Evolutionary conservation across 2,888 invertebrate species (phyloP).

Genomic region (Sesia bembeciformis): DNA sequence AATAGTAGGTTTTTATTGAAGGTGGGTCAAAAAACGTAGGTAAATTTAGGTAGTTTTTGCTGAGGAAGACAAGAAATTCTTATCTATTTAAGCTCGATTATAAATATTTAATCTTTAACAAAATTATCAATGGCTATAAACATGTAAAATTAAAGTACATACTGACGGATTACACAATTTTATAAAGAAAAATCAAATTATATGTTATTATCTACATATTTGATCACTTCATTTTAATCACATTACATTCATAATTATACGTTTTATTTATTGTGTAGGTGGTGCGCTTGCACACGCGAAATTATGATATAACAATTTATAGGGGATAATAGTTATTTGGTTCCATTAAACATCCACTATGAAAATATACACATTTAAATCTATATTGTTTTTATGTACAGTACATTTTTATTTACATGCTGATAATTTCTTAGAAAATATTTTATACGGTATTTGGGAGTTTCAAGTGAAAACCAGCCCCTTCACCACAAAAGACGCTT

Average conservation of each 20-base stretch:
- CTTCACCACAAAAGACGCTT: no score
- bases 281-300: slow-evolving; percentile 7
- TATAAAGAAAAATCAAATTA: slow-evolving; percentile 2
- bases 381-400: slow-evolving; percentile 49
- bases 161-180: slow-evolving; percentile 3
- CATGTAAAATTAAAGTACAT: slow-evolving; percentile 6
- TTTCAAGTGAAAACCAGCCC: no score
- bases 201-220: slow-evolving; percentile 7
- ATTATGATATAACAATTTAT: slow-evolving; percentile 1
- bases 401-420: slow-evolving; percentile 38
- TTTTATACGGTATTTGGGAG: slow-evolving; percentile 2
- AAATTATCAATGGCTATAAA: neutral
- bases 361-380: slow-evolving; percentile 68
- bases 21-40: no score
- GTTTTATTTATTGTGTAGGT: slow-evolving; percentile 4
- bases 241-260: slow-evolving; percentile 13
- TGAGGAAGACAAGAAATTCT: slow-evolving; percentile 28
- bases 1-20: no score
- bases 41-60: neutral
- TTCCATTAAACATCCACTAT: slow-evolving; percentile 70
- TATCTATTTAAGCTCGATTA: slow-evolving; percentile 42
- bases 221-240: slow-evolving; percentile 21
- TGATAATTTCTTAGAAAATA: slow-evolving; percentile 31
- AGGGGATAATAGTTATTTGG: slow-evolving; percentile 55
- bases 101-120: slow-evolving; percentile 8